Percentiles rank a stretch among this genome's conserved stretches.
These are phyloP conservation scores for Oxyura jamaicensis DNA, from an alignment of 2,113 vertebrate genomes.

Conservation along the genomic window DNA sequence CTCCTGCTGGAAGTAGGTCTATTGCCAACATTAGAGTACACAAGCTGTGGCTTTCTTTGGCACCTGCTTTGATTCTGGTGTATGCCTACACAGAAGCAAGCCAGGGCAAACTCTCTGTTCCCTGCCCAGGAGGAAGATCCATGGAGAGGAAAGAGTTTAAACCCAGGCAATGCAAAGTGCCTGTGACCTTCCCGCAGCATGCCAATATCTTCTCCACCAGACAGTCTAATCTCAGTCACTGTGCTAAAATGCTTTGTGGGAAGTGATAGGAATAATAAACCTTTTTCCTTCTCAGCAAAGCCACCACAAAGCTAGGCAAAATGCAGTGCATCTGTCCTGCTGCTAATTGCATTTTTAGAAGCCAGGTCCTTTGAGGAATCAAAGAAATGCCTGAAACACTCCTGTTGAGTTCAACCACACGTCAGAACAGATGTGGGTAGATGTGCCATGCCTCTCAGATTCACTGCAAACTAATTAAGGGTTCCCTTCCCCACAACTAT, in stretches of 20 bases:
- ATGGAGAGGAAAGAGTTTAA: neutral
- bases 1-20: neutral
- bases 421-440: conserved; percentile 15
- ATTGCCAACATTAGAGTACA: neutral
- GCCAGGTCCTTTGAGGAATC: neutral
- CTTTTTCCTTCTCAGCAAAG: neutral
- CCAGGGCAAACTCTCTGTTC: neutral
- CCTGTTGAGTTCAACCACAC: neutral
- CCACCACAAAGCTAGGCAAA: neutral
- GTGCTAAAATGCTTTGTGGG: neutral
- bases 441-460: neutral
- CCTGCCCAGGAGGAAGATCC: neutral
- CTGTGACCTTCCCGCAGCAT: neutral
- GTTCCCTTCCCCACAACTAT: neutral
- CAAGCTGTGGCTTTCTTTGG: neutral
- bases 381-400: neutral
- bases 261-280: neutral
- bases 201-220: neutral
- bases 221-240: accelerated
- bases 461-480: neutral
- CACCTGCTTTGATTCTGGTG: neutral
- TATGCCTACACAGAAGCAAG: accelerated
- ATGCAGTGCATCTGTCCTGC: neutral
- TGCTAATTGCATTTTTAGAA: neutral
- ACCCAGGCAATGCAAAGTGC: neutral